Evolutionary conservation across 2,113 vertebrate genomes (phyloP), one percentile per base, ranked within the genome.

Genomic region (Aythya baeri): DNA sequence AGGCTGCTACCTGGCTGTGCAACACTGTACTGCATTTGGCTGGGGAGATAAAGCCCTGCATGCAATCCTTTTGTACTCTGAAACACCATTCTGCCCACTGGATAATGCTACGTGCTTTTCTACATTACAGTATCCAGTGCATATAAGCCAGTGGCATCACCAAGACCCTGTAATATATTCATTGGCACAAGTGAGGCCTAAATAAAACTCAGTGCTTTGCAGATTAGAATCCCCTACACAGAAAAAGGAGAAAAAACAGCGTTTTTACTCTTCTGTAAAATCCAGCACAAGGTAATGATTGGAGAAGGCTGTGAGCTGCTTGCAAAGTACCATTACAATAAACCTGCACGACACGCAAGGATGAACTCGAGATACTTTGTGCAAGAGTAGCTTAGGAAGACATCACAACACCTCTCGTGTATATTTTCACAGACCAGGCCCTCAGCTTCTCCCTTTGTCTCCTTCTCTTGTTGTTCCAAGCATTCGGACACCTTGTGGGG

Each of bases 81-180:
- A 83, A 85, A 74, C 18, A 57, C 26, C 4, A 1, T 7, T 55
- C 49, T 68, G 76, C 80, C 68, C 72, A 31, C 38, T 17, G 17
- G 17, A 49, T 75, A 86, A 65, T 27, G 38, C 34, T 81, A 4
- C n/a, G 46, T 12, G 14, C 63, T 89, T 76, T 76, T 80, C 62
- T 70, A 36, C 32, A 7, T 77, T 81, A 72, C 18, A n/a, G 36
- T 52, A 59, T 13, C 50, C n/a, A 55, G 54, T 0, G 3, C 22
- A 36, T 58, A 31, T 58, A 81, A 52, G 90, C 77, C 49, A 55
- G 55, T 34, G 36, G 50, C 72, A 67, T 38, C 52, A 59, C 31
- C 0, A 0, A 0, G 0, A 68, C 12, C 46, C 62, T 59, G 29
- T 55, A 73, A 81, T 73, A 74, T 67, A 88, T 67, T 76, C 82